Evolutionary conservation across 2,888 invertebrate species (phyloP), one percentile per base, ranked within the genome.

Genomic region (Drosophila prostipennis): DNA sequence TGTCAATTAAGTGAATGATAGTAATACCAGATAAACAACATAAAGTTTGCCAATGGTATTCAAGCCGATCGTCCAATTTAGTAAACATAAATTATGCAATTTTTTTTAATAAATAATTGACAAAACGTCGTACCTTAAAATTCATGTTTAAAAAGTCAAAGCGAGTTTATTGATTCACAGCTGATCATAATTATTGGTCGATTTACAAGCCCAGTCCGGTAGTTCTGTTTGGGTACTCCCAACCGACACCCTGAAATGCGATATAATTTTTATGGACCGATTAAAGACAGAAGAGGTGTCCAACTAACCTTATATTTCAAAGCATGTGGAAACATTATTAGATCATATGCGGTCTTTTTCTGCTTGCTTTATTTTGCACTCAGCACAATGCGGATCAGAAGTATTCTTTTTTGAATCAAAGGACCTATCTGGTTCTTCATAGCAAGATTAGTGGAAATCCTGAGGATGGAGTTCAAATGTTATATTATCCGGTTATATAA

Each of bases 241-340:
- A 98, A 51, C 96, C 98, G 61, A 97, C 97, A 36, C 98, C 98
- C 97, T 97, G 92, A 90, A 92, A 64, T 7, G 10, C 19, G 13
- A 11, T 16, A 6, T 29, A 72, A 78, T 69, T 14, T 51, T 19
- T 32, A 23, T 40, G 45, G 39, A 37, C 2, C 19, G n/a, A 45
- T 29, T 34, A 19, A 10, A 16, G 10, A 36, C 0, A 23, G 3
- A 37, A 39, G 4, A 2, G 1, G 0, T 39, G 23, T 5, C 3
- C 3, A 19, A 43, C 60, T 91, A 91, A 96, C 96, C 94, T 95
- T 95, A 92, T 97, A 97, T 89, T 96, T 96, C 96, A 97, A 97
- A 34, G 98, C 98, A 92, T 99, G 99, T 46, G 99, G 94, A 92
- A 97, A 99, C 97, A 99, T 98, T 80, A 98, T 96, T 69, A 99